phyloP scores from a whole-genome alignment of 2,888 invertebrate genomes.

The Sylvicola fuscatus region DNA sequence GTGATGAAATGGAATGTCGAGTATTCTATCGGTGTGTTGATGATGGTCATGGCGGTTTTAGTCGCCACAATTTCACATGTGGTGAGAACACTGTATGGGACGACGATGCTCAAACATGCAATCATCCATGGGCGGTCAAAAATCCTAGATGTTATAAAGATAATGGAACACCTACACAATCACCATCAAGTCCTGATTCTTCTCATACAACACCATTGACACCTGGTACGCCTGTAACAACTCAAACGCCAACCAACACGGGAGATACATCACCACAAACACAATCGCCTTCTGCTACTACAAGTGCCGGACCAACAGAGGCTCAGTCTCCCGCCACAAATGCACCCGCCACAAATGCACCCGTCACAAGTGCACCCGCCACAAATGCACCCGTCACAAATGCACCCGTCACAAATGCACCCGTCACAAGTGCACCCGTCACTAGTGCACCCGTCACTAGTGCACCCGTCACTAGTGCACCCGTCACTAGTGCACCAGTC shows the following conservation, averaged over 20 bases:
- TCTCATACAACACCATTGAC: constrained; percentile 7
- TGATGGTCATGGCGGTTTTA: constrained; percentile 24
- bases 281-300: background rate
- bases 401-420: no score
- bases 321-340: no score
- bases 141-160: constrained; percentile 12
- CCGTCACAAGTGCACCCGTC: no score
- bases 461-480: no score
- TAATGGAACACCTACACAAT: background rate
- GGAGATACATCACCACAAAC: background rate
- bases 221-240: constrained; percentile 2
- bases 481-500: no score
- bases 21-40: constrained; percentile 36
- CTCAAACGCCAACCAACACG: background rate
- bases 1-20: constrained; percentile 28
- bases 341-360: no score
- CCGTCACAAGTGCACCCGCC: no score
- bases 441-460: no score
- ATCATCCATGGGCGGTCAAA: constrained; percentile 18
- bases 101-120: constrained; percentile 31
- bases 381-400: no score
- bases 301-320: background rate
- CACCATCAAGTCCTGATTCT: constrained; percentile 5
- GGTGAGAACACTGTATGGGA: constrained; percentile 37
- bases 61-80: constrained; percentile 30